Conservation (phyloP, 2,888 invertebrate species). For the Dolichopus griseipennis region DNA sequence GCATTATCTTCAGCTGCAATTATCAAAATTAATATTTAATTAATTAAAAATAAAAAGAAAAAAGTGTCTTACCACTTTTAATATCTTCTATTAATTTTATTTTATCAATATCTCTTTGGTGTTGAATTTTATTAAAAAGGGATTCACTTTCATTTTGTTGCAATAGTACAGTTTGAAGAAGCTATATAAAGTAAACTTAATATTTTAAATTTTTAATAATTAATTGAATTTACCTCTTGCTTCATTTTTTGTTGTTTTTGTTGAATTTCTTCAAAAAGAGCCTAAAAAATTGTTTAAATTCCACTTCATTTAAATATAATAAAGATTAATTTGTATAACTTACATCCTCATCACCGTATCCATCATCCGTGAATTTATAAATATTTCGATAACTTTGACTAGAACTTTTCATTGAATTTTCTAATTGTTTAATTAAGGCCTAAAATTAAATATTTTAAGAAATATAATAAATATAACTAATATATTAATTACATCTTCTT, state of each 20-base stretch:
- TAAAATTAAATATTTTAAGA: not conserved
- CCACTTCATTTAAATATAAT: not conserved
- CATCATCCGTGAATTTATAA: conserved; percentile 15
- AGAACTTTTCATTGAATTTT: conserved; percentile 12
- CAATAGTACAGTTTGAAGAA: conserved; percentile 46
- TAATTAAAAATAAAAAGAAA: conserved; percentile 8
- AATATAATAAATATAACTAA: no score
- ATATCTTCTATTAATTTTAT: conserved; percentile 53
- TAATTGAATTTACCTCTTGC: conserved; percentile 22
- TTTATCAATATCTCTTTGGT: conserved; percentile 54
- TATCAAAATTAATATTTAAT: not conserved
- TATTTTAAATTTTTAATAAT: conserved; percentile 11
- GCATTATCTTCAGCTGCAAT: conserved; percentile 55
- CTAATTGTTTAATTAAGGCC: conserved; percentile 23
- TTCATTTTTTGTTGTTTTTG: conserved; percentile 26
- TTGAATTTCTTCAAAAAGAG: conserved; percentile 25
- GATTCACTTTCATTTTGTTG: conserved; percentile 57
- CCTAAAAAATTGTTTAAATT: conserved; percentile 19
- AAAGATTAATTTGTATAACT: conserved; percentile 8
- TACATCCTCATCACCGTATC: conserved; percentile 27
- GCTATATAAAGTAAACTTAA: conserved; percentile 26
- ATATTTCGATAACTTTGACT: conserved; percentile 14
- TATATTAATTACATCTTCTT: conserved; percentile 4
- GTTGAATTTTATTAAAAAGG: conserved; percentile 60
- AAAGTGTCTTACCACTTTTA: conserved; percentile 43